Conservation (phyloP, 2,797 vertebrate species). For the Sebastes baramenuke region DNA sequence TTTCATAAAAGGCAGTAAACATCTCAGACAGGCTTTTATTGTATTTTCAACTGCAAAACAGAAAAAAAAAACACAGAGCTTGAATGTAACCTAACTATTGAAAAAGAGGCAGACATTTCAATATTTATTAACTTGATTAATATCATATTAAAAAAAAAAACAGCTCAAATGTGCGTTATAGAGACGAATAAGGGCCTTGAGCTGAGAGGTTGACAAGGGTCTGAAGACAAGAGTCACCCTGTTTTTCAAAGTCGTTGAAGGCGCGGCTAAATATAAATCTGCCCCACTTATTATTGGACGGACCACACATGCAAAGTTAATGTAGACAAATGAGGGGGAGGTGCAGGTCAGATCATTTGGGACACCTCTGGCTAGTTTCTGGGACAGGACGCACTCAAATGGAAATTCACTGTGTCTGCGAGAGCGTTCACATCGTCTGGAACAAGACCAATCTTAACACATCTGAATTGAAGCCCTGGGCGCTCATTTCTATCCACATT, state of each 20-base stretch:
- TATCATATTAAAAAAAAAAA: not conserved
- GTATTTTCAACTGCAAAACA: constrained; percentile 4
- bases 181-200: not conserved
- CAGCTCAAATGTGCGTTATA: not conserved
- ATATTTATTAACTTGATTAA: constrained; percentile 1
- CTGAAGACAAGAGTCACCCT: constrained; percentile 68
- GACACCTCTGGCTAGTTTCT: constrained; percentile 83
- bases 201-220: constrained; percentile 46
- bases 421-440: constrained; percentile 62
- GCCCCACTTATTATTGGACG: constrained; percentile 76
- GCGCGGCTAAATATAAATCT: constrained; percentile 82
- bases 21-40: constrained; percentile 14
- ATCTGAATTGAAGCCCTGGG: constrained; percentile 71
- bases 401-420: constrained; percentile 70
- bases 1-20: constrained; percentile 52
- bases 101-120: not conserved
- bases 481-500: constrained; percentile 42
- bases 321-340: constrained; percentile 82
- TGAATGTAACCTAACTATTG: not conserved
- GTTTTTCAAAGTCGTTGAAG: constrained; percentile 80
- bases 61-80: not conserved
- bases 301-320: constrained; percentile 82
- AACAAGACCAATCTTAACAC: constrained; percentile 73
- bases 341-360: constrained; percentile 75
- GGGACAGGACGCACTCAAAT: constrained; percentile 80